Conservation (phyloP, 2,797 vertebrate genomes). For the Melanogrammus aeglefinus region DNA sequence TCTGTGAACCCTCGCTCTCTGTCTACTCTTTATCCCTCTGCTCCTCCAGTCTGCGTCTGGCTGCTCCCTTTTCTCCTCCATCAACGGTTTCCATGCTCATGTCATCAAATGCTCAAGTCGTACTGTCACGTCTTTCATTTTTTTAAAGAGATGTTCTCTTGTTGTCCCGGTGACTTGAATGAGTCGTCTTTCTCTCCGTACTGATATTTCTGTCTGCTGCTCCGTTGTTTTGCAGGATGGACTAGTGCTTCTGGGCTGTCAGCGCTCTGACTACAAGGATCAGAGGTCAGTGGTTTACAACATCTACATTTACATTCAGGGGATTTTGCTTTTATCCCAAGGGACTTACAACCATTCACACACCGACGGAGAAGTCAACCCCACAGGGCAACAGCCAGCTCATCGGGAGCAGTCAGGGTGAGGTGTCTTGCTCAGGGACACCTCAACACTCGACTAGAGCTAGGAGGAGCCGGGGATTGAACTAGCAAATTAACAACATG, state of each 20-base stretch:
- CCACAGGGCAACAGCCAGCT: too few relatives aligned
- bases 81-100: background rate
- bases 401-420: too few relatives aligned
- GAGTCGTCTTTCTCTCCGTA: background rate
- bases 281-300: conserved; percentile 2
- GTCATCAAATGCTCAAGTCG: background rate
- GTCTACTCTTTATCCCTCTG: background rate
- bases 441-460: too few relatives aligned
- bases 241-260: background rate
- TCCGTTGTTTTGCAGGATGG: background rate
- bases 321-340: too few relatives aligned
- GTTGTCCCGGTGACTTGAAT: background rate
- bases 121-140: background rate
- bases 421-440: too few relatives aligned
- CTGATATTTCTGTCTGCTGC: background rate
- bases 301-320: background rate
- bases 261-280: background rate
- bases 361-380: too few relatives aligned
- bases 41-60: background rate
- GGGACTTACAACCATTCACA: too few relatives aligned
- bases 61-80: background rate
- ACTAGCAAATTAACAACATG: too few relatives aligned
- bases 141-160: background rate
- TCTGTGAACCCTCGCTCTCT: background rate
- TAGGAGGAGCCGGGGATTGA: too few relatives aligned